Conservation (phyloP, 2,888 invertebrate genomes). For the Ctena decussata region DNA sequence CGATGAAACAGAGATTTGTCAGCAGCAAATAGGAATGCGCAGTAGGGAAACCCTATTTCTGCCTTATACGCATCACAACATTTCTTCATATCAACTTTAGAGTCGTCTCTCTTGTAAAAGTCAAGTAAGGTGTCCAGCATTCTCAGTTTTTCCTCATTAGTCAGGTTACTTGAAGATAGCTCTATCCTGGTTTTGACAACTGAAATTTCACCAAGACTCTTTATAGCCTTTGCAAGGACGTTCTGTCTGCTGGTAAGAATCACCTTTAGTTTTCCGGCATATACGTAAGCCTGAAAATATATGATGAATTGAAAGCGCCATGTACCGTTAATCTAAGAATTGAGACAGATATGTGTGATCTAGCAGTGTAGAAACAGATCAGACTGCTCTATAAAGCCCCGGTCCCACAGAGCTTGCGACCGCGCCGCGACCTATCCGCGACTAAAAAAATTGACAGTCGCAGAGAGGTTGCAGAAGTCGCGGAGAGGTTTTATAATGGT, state of each 20-base stretch:
- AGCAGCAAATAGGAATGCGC: constrained; percentile 10
- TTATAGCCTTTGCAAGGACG: background rate
- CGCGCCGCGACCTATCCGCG: no score
- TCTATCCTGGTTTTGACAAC: background rate
- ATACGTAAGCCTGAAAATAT: background rate
- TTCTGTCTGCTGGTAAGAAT: background rate
- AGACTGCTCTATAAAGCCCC: no score
- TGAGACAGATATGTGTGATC: no score
- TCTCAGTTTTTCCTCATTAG: background rate
- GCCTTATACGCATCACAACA: constrained; percentile 13
- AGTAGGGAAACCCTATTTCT: constrained; percentile 14
- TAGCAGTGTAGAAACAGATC: no score
- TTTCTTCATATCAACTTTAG: background rate
- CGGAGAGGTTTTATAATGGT: no score
- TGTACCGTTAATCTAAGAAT: no score
- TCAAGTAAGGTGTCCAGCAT: background rate
- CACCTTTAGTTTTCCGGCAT: background rate
- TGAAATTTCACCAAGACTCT: background rate
- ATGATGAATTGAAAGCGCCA: background rate
- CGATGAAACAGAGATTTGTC: background rate
- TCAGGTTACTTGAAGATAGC: background rate
- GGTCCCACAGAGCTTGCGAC: no score
- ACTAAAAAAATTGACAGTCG: no score
- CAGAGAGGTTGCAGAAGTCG: no score
- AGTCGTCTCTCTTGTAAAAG: background rate